Percentiles rank a stretch among this genome's conserved stretches.
Evolutionary conservation across 2,888 invertebrate species (phyloP).

Genomic region (Lithophane ornitopus): DNA sequence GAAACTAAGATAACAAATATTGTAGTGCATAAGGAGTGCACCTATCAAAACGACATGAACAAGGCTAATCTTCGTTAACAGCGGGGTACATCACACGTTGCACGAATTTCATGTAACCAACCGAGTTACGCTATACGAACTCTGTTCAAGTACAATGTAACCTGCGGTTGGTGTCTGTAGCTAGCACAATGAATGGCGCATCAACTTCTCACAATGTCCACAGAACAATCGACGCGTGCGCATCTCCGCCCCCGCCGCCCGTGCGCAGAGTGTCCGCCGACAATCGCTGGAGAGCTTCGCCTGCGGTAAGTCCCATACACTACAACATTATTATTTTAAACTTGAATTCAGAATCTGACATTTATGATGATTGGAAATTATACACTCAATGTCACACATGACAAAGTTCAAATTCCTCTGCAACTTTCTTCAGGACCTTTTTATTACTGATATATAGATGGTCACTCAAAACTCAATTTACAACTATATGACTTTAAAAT

Average conservation of each 20-base stretch:
- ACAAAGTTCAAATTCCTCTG: conserved; percentile 7
- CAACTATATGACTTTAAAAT: background rate
- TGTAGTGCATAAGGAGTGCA: too few species aligned
- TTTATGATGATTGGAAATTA: background rate
- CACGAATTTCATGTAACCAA: background rate
- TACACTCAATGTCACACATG: fast-evolving
- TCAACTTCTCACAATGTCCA: background rate
- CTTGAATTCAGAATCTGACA: conserved; percentile 13
- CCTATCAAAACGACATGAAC: too few species aligned
- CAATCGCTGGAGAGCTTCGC: conserved; percentile 83
- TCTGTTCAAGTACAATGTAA: background rate
- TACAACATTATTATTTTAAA: background rate
- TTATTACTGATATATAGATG: too few species aligned
- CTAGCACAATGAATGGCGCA: background rate
- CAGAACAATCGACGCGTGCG: conserved; percentile 84
- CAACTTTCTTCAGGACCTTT: too few species aligned
- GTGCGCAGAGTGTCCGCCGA: conserved; percentile 85
- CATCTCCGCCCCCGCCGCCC: conserved; percentile 84
- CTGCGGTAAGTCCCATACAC: conserved; percentile 74
- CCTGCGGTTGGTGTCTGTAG: background rate
- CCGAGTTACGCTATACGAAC: background rate
- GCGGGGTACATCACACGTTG: background rate
- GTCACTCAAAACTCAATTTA: too few species aligned
- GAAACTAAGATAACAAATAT: too few species aligned
- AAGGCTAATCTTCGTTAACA: too few species aligned